Percentiles rank a stretch among this genome's conserved stretches.
phyloP scores from a whole-genome alignment of 2,888 invertebrate species.

The Melanophora roralis region DNA sequence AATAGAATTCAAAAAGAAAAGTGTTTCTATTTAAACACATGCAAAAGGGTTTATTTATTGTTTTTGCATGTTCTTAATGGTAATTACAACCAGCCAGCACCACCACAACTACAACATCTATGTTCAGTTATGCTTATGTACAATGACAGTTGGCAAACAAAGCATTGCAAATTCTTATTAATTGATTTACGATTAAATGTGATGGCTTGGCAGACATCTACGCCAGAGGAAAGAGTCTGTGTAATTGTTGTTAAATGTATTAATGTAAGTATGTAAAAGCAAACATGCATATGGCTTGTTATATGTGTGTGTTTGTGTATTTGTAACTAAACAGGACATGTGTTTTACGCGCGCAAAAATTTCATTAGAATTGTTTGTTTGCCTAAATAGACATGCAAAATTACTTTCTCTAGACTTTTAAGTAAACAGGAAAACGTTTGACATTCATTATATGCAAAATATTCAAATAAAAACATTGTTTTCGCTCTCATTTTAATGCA shows the following conservation, averaged over 20 bases:
- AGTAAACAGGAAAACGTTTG: constrained; percentile 20
- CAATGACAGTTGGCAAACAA: constrained; percentile 37
- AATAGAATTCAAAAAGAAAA: neutral
- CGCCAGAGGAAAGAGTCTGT: neutral
- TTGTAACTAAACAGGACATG: constrained; percentile 28
- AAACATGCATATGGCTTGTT: neutral
- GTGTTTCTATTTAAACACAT: neutral
- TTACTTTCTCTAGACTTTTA: neutral
- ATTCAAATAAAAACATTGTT: neutral
- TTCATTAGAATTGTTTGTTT: neutral
- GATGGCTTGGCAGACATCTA: neutral
- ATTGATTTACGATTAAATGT: constrained; percentile 48
- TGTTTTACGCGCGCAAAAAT: constrained; percentile 48
- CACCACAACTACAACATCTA: neutral
- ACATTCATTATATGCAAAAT: neutral
- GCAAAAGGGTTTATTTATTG: neutral
- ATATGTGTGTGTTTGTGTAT: neutral
- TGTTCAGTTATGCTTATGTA: neutral
- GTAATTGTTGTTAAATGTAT: constrained; percentile 13
- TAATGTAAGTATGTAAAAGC: neutral
- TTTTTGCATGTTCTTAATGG: neutral
- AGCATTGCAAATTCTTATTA: constrained; percentile 48
- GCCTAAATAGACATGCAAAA: neutral
- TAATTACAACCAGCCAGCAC: constrained; percentile 28
- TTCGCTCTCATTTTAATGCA: constrained; percentile 5